Percentiles rank a stretch among this genome's conserved stretches.
Evolutionary conservation across 1,140 invertebrate genomes (phyloP).

Genomic region (Stegodyphus dumicola): DNA sequence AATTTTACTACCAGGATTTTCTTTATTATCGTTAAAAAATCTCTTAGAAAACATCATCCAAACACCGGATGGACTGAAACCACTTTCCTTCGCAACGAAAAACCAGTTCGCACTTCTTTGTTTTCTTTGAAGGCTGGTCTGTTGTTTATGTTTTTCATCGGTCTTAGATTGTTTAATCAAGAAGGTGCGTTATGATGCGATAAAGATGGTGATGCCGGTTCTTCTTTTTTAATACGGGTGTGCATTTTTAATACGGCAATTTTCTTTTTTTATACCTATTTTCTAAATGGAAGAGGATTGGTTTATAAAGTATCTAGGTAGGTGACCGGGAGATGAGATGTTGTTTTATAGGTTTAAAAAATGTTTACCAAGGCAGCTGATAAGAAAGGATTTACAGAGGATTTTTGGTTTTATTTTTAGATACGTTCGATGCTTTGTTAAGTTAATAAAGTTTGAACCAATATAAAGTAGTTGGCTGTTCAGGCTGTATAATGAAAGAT

Average conservation of each 20-base stretch:
- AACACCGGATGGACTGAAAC: background rate
- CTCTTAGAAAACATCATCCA: too few relatives aligned
- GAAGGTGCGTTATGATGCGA: constrained; percentile 41
- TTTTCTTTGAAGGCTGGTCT: constrained; percentile 26
- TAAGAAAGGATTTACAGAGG: constrained; percentile 2
- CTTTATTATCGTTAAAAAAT: too few relatives aligned
- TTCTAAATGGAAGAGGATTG: constrained; percentile 15
- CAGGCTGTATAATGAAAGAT: too few relatives aligned
- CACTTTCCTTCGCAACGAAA: background rate
- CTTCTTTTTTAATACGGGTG: constrained; percentile 4
- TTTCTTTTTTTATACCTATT: constrained; percentile 8
- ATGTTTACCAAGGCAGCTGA: background rate
- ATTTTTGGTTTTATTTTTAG: background rate
- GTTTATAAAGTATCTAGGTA: constrained; percentile 9
- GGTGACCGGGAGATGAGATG: constrained; percentile 7
- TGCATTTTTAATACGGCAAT: constrained; percentile 7
- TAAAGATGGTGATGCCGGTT: background rate
- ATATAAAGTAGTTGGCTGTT: too few relatives aligned
- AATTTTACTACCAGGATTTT: too few relatives aligned
- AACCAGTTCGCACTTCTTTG: background rate
- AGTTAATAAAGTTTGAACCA: too few relatives aligned
- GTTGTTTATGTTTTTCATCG: constrained; percentile 28
- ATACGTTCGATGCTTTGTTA: too few relatives aligned
- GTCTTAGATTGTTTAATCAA: constrained; percentile 48
- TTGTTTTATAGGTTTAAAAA: constrained; percentile 27